phyloP scores from a whole-genome alignment of 2,797 vertebrate genomes.

The Diglossa cyanea region DNA sequence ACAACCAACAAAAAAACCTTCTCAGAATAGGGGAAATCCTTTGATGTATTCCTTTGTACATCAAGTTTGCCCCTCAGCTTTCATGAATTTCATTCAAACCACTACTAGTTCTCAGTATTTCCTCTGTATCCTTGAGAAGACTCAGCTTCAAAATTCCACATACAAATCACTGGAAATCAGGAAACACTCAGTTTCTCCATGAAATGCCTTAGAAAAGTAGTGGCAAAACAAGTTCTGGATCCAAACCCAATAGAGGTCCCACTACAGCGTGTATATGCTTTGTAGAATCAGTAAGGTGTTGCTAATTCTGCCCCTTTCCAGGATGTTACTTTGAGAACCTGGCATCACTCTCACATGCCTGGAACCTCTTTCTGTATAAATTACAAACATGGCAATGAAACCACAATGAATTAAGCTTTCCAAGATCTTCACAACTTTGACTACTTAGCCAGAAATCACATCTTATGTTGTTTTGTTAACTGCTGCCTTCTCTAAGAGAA shows the following conservation, averaged over 20 bases:
- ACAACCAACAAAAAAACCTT: neutral
- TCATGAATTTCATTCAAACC: slow-evolving; percentile 13
- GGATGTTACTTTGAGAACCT: neutral
- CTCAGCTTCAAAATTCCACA: neutral
- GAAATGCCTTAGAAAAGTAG: neutral
- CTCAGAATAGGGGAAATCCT: neutral
- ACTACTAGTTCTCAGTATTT: neutral
- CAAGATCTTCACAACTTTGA: neutral
- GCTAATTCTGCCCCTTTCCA: neutral
- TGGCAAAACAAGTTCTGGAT: neutral
- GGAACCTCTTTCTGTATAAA: neutral
- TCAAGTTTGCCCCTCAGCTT: neutral
- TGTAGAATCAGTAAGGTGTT: accelerated
- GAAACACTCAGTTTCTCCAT: neutral
- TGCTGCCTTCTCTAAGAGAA: neutral
- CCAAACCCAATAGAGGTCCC: neutral
- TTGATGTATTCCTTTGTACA: neutral
- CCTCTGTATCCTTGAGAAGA: neutral
- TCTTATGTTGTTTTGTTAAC: neutral
- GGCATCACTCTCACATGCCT: neutral
- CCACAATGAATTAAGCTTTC: neutral
- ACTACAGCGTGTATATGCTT: accelerated
- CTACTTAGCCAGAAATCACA: neutral
- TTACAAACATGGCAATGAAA: neutral
- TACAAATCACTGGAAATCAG: neutral